Evolutionary conservation across 2,113 vertebrate genomes (phyloP).

Genomic region (Cebidichthys violaceus): DNA sequence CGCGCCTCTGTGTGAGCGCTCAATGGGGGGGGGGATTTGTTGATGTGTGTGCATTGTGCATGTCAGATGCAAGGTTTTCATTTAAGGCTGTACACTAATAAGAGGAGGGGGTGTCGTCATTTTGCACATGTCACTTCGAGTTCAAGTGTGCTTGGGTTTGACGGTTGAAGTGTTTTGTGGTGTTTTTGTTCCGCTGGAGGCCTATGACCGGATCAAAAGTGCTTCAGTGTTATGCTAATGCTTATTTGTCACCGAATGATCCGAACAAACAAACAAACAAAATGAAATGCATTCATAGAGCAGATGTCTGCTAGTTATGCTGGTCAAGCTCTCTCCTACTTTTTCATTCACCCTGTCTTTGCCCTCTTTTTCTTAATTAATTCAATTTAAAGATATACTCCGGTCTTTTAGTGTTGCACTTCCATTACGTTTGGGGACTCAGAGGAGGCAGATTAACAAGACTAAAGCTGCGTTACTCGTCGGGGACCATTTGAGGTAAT

Average conservation of each 20-base stretch:
- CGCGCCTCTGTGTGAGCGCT: constrained; percentile 27
- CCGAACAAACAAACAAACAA: constrained; percentile 9
- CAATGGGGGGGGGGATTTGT: constrained; percentile 39
- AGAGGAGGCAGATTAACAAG: background rate
- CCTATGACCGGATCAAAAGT: background rate
- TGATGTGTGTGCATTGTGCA: constrained; percentile 45
- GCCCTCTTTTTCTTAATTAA: background rate
- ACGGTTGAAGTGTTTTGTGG: background rate
- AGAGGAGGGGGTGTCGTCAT: constrained; percentile 15
- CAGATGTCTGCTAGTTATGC: background rate
- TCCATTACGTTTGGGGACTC: background rate
- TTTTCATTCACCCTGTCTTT: background rate
- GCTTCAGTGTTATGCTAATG: constrained; percentile 12
- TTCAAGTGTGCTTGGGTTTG: constrained; percentile 40
- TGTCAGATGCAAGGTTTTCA: constrained; percentile 39
- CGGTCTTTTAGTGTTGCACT: background rate
- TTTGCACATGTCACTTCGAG: constrained; percentile 31
- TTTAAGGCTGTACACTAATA: constrained; percentile 20
- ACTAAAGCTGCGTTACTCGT: background rate
- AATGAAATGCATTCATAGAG: background rate
- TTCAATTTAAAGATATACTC: background rate
- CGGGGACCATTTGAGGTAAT: no score
- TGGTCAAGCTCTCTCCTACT: background rate
- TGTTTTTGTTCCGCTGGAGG: background rate
- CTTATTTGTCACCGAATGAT: constrained; percentile 21